Evolutionary conservation across 2,797 vertebrate genomes (phyloP).

Genomic region (Menidia menidia): DNA sequence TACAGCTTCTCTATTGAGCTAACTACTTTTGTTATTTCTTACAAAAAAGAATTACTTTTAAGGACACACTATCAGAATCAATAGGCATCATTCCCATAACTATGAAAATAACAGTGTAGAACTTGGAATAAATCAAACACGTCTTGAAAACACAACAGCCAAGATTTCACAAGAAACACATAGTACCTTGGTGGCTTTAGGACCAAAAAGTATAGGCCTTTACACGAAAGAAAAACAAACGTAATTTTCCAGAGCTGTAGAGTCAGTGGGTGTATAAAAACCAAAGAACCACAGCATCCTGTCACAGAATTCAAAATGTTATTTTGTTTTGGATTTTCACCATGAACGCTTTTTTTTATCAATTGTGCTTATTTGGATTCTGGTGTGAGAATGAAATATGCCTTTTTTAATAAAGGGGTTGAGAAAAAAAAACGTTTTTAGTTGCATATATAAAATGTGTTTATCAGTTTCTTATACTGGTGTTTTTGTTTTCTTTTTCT

Average conservation of each 20-base stretch:
- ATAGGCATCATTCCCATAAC: background rate
- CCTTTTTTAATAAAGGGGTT: slow-evolving; percentile 84
- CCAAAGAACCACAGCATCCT: background rate
- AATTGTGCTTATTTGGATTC: slow-evolving; percentile 81
- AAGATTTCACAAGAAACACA: too few relatives aligned
- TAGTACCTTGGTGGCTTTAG: background rate
- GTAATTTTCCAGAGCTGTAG: slow-evolving; percentile 39
- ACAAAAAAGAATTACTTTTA: background rate
- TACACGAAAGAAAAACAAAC: slow-evolving; percentile 33
- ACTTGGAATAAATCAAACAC: too few relatives aligned
- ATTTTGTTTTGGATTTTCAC: slow-evolving; percentile 61
- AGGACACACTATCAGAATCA: background rate
- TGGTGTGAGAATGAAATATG: slow-evolving; percentile 76
- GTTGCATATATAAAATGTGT: background rate
- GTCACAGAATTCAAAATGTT: slow-evolving; percentile 57
- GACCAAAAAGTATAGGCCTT: slow-evolving; percentile 44
- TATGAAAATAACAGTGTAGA: too few relatives aligned
- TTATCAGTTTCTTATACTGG: too few relatives aligned
- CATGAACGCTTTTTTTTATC: slow-evolving; percentile 76
- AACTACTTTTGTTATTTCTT: background rate
- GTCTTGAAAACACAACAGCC: too few relatives aligned
- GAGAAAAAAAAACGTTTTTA: slow-evolving; percentile 46
- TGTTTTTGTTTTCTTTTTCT: too few relatives aligned
- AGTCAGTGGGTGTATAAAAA: slow-evolving; percentile 59
- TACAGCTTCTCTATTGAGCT: slow-evolving; percentile 8